These are phyloP conservation scores for honey bee (Apis mellifera) DNA, from an alignment of 1,140 invertebrate genomes.

Conservation along the genomic window Amel_HAv3.1 CM009933.2:5729001-5729500, in stretches of 20 bases:
- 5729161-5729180: neutral
- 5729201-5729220: neutral
- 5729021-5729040: no score
- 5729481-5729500: neutral
- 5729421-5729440: no score
- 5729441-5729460: slow-evolving; percentile 23
- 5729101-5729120: neutral
- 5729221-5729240: neutral
- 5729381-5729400: slow-evolving; percentile 25
- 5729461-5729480: slow-evolving; percentile 2
- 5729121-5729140: neutral
- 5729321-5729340: slow-evolving; percentile 7
- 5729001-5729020: no score
- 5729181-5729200: neutral
- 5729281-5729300: no score
- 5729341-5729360: slow-evolving; percentile 1
- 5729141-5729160: neutral
- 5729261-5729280: rapidly evolving
- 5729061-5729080: no score
- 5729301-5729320: neutral
- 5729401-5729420: slow-evolving; percentile 37
- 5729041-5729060: no score
- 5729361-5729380: neutral
- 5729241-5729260: neutral
- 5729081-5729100: neutral